These are phyloP conservation scores for Drosophila pectinifera DNA, from an alignment of 1,140 invertebrate genomes.

Conservation along the genomic window DNA sequence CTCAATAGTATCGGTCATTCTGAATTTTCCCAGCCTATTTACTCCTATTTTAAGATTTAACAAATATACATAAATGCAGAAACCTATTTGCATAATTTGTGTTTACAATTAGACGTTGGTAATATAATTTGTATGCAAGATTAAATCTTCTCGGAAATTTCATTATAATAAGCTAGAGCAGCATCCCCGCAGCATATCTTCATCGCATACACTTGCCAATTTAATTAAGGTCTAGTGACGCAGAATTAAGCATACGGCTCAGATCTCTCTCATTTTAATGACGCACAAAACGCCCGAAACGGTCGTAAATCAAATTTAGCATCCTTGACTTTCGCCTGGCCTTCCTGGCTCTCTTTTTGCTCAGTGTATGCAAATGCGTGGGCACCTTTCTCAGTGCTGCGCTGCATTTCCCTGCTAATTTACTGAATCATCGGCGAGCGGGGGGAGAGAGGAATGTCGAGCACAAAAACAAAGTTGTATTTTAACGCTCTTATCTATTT, in stretches of 20 bases:
- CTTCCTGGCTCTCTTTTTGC: constrained; percentile 2
- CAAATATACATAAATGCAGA: too few species aligned
- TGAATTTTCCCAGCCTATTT: too few species aligned
- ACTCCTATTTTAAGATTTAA: too few species aligned
- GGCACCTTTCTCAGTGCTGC: constrained; percentile 56
- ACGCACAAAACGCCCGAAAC: constrained; percentile 28
- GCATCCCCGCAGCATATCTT: constrained; percentile 7
- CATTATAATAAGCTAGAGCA: constrained; percentile 3
- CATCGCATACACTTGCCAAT: constrained; percentile 9
- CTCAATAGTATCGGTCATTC: too few species aligned
- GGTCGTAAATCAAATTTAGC: constrained; percentile 15
- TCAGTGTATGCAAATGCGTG: constrained; percentile 50
- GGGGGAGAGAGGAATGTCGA: background rate
- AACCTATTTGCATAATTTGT: constrained; percentile 7
- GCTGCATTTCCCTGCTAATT: constrained; percentile 68
- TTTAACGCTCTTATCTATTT: constrained; percentile 58
- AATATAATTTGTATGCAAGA: constrained; percentile 7
- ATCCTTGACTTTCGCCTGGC: constrained; percentile 29
- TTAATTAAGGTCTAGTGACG: constrained; percentile 44
- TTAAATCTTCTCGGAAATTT: constrained; percentile 2
- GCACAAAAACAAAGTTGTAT: constrained; percentile 42
- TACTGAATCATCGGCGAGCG: constrained; percentile 24
- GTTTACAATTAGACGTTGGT: constrained; percentile 6
- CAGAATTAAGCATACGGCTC: constrained; percentile 6
- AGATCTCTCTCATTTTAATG: constrained; percentile 24